Evolutionary conservation across 2,113 vertebrate species (phyloP), one percentile per base, ranked within the genome.

Genomic region (Xenopus borealis): DNA sequence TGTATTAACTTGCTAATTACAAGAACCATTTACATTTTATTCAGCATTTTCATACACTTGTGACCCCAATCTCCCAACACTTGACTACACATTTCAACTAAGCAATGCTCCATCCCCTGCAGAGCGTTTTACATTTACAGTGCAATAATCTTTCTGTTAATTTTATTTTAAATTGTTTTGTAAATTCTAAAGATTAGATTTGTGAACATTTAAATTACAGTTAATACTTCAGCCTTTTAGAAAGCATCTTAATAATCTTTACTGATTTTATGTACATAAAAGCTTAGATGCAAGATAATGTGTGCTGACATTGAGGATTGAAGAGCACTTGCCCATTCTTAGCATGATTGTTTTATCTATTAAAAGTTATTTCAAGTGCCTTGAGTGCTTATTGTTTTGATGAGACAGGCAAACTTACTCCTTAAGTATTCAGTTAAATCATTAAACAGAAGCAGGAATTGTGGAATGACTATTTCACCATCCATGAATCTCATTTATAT

Each of bases 91-190:
- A 12, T 50, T 50, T 50, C 2, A 50, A 5, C 14, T 40, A 40
- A 40, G 47, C 3, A 16, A 50, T 12, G 14, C 47, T 16, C 10
- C 47, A 50, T 83, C 83, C 78, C 86, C 89, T 85, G 84, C 86
- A 87, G 81, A 86, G 84, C 84, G 88, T 80, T 80, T 82, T 85
- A 79, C 88, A 85, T 89, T 89, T 91, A 87, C 86, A 85, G 84
- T 80, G 86, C 16, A 33, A 81, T 88, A 82, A 68, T 85, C 91
- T 87, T 85, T 89, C 82, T 86, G 86, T 85, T 86, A 88, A 69
- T 87, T 90, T 87, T 91, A 92, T 91, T 92, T 92, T 88, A 91
- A 18, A 90, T 88, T 88, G 84, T 79, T 86, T 89, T 79, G 82
- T 73, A 88, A 89, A 87, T 87, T 81, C 80, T 81, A 81, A 81